Percentiles rank a stretch among this genome's conserved stretches.
phyloP scores from a whole-genome alignment of 2,888 invertebrate genomes.

The Nomada ferruginata region DNA sequence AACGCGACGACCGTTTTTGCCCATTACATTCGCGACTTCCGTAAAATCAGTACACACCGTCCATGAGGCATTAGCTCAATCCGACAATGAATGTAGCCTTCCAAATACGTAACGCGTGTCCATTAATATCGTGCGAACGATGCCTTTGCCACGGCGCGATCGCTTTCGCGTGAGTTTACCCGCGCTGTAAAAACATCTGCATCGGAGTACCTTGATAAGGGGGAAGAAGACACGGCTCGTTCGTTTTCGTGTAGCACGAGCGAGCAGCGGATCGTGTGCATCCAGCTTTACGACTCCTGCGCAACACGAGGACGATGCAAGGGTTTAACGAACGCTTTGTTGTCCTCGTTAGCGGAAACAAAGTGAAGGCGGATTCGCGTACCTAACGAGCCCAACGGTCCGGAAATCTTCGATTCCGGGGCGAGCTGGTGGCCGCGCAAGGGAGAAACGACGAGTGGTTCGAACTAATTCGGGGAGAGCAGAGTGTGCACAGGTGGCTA shows the following conservation, averaged over 20 bases:
- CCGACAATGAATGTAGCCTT: too few relatives aligned
- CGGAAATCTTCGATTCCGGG: conserved; percentile 59
- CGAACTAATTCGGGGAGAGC: conserved; percentile 44
- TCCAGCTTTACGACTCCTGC: conserved; percentile 43
- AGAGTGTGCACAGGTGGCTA: conserved; percentile 45
- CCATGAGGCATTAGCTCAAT: too few relatives aligned
- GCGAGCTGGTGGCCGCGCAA: background rate
- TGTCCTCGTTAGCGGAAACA: conserved; percentile 63
- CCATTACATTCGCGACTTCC: too few relatives aligned
- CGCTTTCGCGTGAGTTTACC: too few relatives aligned
- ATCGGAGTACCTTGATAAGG: background rate
- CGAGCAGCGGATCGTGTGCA: conserved; percentile 17
- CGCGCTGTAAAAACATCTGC: too few relatives aligned
- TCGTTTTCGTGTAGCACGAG: background rate
- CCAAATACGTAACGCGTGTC: too few relatives aligned
- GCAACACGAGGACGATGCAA: conserved; percentile 36
- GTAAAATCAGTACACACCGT: too few relatives aligned
- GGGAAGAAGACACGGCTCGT: background rate
- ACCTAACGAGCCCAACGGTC: conserved; percentile 53
- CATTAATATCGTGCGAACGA: too few relatives aligned
- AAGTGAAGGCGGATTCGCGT: conserved; percentile 24
- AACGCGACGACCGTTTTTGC: too few relatives aligned
- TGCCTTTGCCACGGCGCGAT: too few relatives aligned
- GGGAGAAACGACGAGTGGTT: conserved; percentile 10
- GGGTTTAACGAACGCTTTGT: conserved; percentile 67